Evolutionary conservation across 2,888 invertebrate species (phyloP).

Genomic region (Eucera pruinosa): DNA sequence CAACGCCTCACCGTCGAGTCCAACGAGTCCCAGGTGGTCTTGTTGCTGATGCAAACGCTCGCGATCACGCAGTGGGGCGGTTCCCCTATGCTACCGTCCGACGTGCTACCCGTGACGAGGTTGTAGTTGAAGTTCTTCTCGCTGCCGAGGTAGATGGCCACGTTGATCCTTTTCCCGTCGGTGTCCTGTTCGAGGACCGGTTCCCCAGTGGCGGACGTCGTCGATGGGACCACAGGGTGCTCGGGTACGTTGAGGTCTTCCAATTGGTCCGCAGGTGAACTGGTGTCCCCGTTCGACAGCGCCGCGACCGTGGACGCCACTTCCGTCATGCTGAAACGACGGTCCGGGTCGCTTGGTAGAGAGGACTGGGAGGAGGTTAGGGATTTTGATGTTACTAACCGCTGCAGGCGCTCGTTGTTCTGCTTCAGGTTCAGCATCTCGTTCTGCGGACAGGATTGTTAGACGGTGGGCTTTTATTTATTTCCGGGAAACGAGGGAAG

Average conservation of each 20-base stretch:
- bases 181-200: slow-evolving; percentile 86
- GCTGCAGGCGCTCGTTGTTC: slow-evolving; percentile 97
- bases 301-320: slow-evolving; percentile 80
- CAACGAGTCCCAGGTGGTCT: slow-evolving; percentile 97
- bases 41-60: slow-evolving; percentile 94
- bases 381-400: slow-evolving; percentile 89
- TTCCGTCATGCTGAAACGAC: slow-evolving; percentile 84
- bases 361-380: slow-evolving; percentile 86
- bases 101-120: slow-evolving; percentile 83
- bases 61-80: slow-evolving; percentile 89
- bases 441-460: slow-evolving; percentile 89
- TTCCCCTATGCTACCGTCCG: slow-evolving; percentile 82
- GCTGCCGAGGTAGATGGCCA: slow-evolving; percentile 93
- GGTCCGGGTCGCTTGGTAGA: slow-evolving; percentile 82
- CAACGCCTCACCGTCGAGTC: slow-evolving; percentile 96
- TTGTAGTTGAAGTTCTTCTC: slow-evolving; percentile 87
- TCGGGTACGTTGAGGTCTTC: slow-evolving; percentile 79
- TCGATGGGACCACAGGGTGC: slow-evolving; percentile 73
- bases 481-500: too few relatives aligned
- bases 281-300: slow-evolving; percentile 78
- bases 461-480: too few relatives aligned
- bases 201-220: slow-evolving; percentile 72
- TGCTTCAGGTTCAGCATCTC: slow-evolving; percentile 99
- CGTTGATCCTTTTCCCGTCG: slow-evolving; percentile 94
- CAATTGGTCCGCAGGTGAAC: slow-evolving; percentile 74